Base-by-base conservation (phyloP, 1,140 invertebrate genomes). In the Drosophila neocordata region DNA sequence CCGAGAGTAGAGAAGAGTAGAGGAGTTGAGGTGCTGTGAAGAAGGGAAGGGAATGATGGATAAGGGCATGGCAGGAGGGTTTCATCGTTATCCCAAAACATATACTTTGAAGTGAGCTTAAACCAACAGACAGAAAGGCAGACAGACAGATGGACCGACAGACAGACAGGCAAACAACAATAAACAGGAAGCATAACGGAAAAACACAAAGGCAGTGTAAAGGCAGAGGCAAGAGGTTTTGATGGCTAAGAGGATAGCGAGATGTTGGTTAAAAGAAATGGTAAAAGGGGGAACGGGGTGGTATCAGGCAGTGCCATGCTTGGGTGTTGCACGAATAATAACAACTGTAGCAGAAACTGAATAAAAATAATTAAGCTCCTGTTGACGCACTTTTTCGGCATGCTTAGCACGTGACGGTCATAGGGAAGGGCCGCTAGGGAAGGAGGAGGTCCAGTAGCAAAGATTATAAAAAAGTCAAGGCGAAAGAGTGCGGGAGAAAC, bases 351-450 rank as follows among this genome's bases (percentile, higher is more conserved):
- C 82, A 78, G 61, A 87, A 82, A 87, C 68, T 75, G 68, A 79
- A 78, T 87, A 87, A 87, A 87, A 88, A 87, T 87, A 87, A 87
- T 87, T 82, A 85, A 85, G 82, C 82, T 69, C 75, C 81, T 85
- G 82, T 81, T 85, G 81, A 85, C 81, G 81, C 81, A 85, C 77
- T 85, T 85, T 85, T 85, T 87, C 69, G 82, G 81, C 70, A 85
- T 78, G 82, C 82, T 20, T 65, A 77, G 78, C 81, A 85, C 82
- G 81, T 85, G 77, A 85, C 78, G 61, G 18, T 18, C 18, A 9
- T 20, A 44, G 13, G n/a, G 15, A 38, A 15, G 18, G 34, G 41
- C 56, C 37, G 35, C 11, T n/a, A 38, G 31, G 53, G 31, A 41
- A 48, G 44, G 20, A 18, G 24, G 52, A 4, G 1, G 24, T 27